phyloP scores from a whole-genome alignment of 2,888 invertebrate species.

The Tenthredo amoena region DNA sequence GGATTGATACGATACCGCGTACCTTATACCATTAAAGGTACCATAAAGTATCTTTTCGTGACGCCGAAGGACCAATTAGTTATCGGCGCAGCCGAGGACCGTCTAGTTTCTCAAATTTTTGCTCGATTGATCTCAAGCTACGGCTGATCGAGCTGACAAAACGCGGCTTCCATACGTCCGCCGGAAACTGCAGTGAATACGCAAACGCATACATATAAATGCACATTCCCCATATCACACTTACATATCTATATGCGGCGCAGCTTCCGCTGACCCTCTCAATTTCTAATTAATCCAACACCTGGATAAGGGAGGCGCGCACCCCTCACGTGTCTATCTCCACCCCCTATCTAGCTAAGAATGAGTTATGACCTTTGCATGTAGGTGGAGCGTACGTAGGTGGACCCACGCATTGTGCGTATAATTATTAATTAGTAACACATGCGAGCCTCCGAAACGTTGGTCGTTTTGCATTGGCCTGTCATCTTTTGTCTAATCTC shows the following conservation, averaged over 20 bases:
- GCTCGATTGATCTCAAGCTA: not conserved
- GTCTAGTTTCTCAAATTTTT: not conserved
- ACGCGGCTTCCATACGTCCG: conserved; percentile 37
- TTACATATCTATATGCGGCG: not conserved
- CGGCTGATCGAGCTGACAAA: conserved; percentile 37
- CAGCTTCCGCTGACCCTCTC: conserved; percentile 49
- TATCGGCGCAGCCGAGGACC: not conserved
- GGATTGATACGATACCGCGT: conserved; percentile 1
- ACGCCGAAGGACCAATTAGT: not conserved
- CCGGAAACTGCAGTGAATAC: conserved; percentile 21
- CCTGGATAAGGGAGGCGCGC: conserved; percentile 25
- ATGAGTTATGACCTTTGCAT: conserved; percentile 36
- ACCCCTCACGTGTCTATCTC: conserved; percentile 11
- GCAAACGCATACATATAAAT: conserved; percentile 11
- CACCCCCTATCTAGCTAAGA: conserved; percentile 21
- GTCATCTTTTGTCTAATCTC: not conserved
- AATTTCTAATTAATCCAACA: conserved; percentile 48
- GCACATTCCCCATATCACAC: not conserved
- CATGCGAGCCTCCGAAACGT: not conserved
- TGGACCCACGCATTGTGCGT: not conserved
- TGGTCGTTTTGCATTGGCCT: not conserved
- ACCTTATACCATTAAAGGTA: too few relatives aligned
- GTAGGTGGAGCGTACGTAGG: conserved; percentile 6
- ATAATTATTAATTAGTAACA: conserved; percentile 28
- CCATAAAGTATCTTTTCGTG: too few relatives aligned